These are phyloP conservation scores for Ecliptopera silaceata DNA, from an alignment of 2,888 invertebrate species.

Conservation along the genomic window DNA sequence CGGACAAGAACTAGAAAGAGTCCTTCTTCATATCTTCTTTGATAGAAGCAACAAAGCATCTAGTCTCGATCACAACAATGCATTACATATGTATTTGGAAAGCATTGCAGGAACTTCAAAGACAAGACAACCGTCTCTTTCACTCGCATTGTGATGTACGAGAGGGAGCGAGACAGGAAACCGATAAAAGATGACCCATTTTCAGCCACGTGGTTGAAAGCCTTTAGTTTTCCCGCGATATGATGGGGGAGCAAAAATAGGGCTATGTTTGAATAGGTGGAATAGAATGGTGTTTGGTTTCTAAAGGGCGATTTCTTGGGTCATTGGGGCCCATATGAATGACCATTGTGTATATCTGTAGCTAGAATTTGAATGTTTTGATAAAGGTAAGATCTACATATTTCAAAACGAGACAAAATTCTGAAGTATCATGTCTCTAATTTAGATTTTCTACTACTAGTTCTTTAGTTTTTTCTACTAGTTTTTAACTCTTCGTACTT, in stretches of 20 bases:
- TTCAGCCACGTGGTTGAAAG: constrained; percentile 70
- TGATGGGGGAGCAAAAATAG: constrained; percentile 8
- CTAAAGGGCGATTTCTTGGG: constrained; percentile 15
- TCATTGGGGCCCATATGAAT: constrained; percentile 12
- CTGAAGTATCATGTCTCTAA: no score
- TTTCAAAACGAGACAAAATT: no score
- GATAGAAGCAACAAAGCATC: not conserved
- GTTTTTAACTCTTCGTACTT: no score
- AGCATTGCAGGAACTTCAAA: constrained; percentile 38
- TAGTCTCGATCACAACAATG: constrained; percentile 12
- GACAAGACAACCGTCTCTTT: constrained; percentile 36
- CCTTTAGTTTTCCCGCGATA: constrained; percentile 28
- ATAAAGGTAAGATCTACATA: constrained; percentile 4
- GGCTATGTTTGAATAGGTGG: constrained; percentile 13
- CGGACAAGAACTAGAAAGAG: no score
- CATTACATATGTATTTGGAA: constrained; percentile 35
- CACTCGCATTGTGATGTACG: constrained; percentile 36
- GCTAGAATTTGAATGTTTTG: constrained; percentile 7
- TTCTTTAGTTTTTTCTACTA: no score
- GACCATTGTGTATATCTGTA: constrained; percentile 3
- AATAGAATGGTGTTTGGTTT: constrained; percentile 21
- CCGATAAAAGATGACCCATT: constrained; percentile 74
- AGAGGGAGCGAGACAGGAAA: constrained; percentile 53
- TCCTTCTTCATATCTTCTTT: not conserved
- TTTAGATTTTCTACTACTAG: no score